These are phyloP conservation scores for Thaleichthys pacificus DNA, from an alignment of 2,797 vertebrate genomes.

Conservation along the genomic window DNA sequence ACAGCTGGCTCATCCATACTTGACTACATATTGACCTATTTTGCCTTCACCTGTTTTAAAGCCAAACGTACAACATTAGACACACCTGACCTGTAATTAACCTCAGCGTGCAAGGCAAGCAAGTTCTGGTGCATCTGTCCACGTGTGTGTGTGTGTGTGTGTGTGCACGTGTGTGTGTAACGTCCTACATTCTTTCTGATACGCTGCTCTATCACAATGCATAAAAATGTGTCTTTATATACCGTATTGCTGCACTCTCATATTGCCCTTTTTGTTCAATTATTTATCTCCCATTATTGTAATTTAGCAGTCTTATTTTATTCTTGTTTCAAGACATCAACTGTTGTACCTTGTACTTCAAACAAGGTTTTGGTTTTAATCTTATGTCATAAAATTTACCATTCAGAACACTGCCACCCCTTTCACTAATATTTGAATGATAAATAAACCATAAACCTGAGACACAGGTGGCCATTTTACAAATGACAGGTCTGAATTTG, in stretches of 20 bases:
- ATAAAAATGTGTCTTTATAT: neutral
- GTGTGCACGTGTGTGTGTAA: neutral
- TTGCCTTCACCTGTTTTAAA: conserved; percentile 56
- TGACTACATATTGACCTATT: conserved; percentile 69
- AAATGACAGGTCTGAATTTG: conserved; percentile 30
- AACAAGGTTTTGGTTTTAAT: too few relatives aligned
- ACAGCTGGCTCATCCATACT: conserved; percentile 71
- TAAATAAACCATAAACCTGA: neutral
- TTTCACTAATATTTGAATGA: neutral
- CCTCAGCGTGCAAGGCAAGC: conserved; percentile 46
- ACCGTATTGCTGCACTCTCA: neutral
- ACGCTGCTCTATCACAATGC: neutral
- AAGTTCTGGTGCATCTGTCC: conserved; percentile 35
- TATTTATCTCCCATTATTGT: neutral
- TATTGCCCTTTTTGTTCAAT: neutral
- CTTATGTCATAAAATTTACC: too few relatives aligned
- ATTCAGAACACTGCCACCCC: too few relatives aligned
- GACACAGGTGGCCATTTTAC: conserved; percentile 38
- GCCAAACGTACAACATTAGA: conserved; percentile 55
- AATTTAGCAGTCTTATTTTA: neutral
- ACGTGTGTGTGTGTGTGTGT: neutral
- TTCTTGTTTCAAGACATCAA: neutral
- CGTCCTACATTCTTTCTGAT: neutral
- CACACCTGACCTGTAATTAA: conserved; percentile 65
- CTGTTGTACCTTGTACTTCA: too few relatives aligned